Evolutionary conservation across 2,113 vertebrate species (phyloP).

Genomic region (Saguinus midas): DNA sequence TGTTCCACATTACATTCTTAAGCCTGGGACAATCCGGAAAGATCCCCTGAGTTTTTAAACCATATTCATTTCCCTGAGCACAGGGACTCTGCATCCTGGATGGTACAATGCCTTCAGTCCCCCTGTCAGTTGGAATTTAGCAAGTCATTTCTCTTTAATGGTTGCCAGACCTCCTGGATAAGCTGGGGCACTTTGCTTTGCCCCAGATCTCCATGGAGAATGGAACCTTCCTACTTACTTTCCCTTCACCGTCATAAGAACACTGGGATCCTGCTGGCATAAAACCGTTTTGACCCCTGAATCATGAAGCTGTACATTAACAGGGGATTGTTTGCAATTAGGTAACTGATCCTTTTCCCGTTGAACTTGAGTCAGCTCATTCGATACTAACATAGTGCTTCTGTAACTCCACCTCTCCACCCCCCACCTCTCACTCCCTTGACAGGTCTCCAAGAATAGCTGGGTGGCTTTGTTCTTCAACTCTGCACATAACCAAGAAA

Average conservation of each 20-base stretch:
- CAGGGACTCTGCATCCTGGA: slow-evolving; percentile 64
- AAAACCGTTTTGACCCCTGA: slow-evolving; percentile 74
- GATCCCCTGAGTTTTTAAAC: slow-evolving; percentile 75
- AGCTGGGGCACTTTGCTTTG: slow-evolving; percentile 64
- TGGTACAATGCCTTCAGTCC: slow-evolving; percentile 64
- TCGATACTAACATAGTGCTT: slow-evolving; percentile 53
- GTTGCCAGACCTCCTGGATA: slow-evolving; percentile 78
- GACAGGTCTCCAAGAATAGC: slow-evolving; percentile 62
- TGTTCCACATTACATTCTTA: slow-evolving; percentile 57
- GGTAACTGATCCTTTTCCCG: slow-evolving; percentile 74
- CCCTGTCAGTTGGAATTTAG: slow-evolving; percentile 77
- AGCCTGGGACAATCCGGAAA: slow-evolving; percentile 70
- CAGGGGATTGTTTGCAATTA: slow-evolving; percentile 76
- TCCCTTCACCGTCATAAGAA: slow-evolving; percentile 52
- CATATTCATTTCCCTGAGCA: slow-evolving; percentile 72
- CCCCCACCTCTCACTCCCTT: slow-evolving; percentile 33
- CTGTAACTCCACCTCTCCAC: slow-evolving; percentile 52
- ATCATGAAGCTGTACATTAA: slow-evolving; percentile 72
- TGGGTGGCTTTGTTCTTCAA: slow-evolving; percentile 58
- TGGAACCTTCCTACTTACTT: slow-evolving; percentile 64
- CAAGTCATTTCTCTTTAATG: slow-evolving; percentile 80
- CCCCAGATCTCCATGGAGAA: slow-evolving; percentile 65
- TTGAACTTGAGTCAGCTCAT: slow-evolving; percentile 71
- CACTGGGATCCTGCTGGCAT: slow-evolving; percentile 65
- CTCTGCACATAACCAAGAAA: slow-evolving; percentile 27